A percentile compares a stretch with the other conserved stretches of the same genome.
These are phyloP conservation scores for Caenorhabditis drosophilae DNA, from an alignment of 2,888 invertebrate genomes.

Conservation along the genomic window DNA sequence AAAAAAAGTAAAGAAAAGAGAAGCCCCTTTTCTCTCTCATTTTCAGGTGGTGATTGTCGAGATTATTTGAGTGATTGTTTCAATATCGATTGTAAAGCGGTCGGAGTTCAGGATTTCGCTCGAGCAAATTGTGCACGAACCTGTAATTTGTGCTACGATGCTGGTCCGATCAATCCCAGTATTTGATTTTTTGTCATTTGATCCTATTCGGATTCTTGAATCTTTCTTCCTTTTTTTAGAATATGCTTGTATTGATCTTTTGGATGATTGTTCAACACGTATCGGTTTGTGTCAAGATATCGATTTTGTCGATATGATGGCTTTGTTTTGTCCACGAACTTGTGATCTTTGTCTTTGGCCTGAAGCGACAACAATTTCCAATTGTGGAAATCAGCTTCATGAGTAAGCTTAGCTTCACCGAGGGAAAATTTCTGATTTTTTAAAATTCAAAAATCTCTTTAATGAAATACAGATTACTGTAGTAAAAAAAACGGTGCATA, in stretches of 20 bases:
- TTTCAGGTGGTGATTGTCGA: constrained; percentile 33
- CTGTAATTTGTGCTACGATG: constrained; percentile 39
- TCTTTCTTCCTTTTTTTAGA: constrained; percentile 17
- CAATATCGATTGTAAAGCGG: constrained; percentile 24
- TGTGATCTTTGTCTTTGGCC: constrained; percentile 35
- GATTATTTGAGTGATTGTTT: constrained; percentile 33
- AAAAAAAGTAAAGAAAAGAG: no score
- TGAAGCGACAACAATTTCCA: constrained; percentile 20
- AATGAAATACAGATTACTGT: no score
- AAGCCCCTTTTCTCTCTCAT: no score
- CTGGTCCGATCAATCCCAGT: constrained; percentile 32
- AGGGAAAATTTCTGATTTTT: no score
- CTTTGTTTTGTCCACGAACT: constrained; percentile 43
- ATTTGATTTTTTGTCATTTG: constrained; percentile 1
- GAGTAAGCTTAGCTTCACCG: constrained; percentile 15
- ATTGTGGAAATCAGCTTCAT: constrained; percentile 33
- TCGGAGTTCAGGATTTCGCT: constrained; percentile 31
- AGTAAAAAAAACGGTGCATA: no score
- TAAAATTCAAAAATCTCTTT: no score
- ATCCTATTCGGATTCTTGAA: not conserved
- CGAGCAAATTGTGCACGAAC: constrained; percentile 41
- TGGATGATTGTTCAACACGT: constrained; percentile 38
- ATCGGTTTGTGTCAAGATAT: constrained; percentile 31
- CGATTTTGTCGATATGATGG: constrained; percentile 40
- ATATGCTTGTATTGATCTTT: constrained; percentile 39